Conservation (phyloP, 2,797 vertebrate species). For the Peromyscus aztecus region DNA sequence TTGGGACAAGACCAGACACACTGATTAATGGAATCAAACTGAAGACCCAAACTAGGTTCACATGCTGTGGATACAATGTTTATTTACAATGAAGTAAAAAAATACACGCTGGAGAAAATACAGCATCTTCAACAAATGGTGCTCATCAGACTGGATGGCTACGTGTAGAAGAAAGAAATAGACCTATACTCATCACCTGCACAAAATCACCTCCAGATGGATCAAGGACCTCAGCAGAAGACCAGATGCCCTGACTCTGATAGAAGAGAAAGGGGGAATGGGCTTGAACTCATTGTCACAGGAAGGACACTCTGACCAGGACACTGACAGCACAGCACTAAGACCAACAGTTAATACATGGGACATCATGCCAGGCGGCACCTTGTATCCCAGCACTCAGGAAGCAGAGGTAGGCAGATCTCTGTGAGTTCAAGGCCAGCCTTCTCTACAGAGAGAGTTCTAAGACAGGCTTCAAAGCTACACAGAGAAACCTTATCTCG, state of each 20-base stretch:
- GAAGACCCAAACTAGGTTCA: not conserved
- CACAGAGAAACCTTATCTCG: too few species aligned
- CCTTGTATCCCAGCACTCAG: too few species aligned
- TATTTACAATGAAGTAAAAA: not conserved
- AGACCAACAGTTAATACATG: not conserved
- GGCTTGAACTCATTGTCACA: not conserved
- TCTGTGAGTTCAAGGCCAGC: too few species aligned
- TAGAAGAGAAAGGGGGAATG: not conserved
- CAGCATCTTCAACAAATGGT: not conserved
- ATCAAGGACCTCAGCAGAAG: not conserved
- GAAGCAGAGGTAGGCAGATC: too few species aligned
- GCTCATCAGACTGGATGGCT: not conserved
- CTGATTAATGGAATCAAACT: not conserved
- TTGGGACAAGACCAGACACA: not conserved
- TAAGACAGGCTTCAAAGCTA: too few species aligned
- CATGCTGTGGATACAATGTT: not conserved
- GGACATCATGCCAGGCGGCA: too few species aligned
- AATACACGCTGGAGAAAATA: not conserved
- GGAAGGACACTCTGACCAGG: not conserved
- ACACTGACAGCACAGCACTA: not conserved
- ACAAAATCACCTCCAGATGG: not conserved
- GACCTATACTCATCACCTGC: not conserved
- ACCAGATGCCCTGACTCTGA: not conserved
- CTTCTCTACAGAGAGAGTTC: too few species aligned
- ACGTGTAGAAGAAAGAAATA: not conserved